Conservation (phyloP, 2,797 vertebrate species). For the Danio choprae region DNA sequence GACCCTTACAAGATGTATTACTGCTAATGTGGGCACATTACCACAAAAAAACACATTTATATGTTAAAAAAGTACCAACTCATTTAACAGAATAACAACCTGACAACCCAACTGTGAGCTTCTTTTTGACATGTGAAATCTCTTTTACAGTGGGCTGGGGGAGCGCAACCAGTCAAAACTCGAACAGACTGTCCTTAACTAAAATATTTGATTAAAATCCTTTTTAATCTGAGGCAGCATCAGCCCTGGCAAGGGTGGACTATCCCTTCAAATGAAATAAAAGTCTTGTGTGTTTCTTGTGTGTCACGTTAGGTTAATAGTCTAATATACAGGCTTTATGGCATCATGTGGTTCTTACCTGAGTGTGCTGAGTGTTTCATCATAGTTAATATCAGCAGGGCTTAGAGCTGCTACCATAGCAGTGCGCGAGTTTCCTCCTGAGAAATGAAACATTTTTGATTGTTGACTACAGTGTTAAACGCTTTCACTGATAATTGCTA, state of each 20-base stretch:
- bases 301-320: not conserved
- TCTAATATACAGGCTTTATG: not conserved
- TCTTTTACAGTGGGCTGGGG: too few species aligned
- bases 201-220: too few species aligned
- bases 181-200: too few species aligned
- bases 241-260: not conserved
- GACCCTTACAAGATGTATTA: too few species aligned
- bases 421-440: constrained; percentile 97
- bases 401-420: constrained; percentile 98
- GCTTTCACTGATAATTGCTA: not conserved
- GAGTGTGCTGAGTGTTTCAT: constrained; percentile 95
- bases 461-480: not conserved
- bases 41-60: too few species aligned
- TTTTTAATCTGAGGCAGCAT: too few species aligned
- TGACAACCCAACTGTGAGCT: too few species aligned
- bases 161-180: too few species aligned
- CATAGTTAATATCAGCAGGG: constrained; percentile 92
- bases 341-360: constrained; percentile 77
- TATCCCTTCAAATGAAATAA: not conserved
- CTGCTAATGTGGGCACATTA: too few species aligned
- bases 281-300: not conserved
- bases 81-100: too few species aligned
- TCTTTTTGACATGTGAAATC: too few species aligned
- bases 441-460: constrained; percentile 21
- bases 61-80: too few species aligned